Base-by-base conservation (phyloP, 2,113 vertebrate species). In the Poeciliopsis prolifica region DNA sequence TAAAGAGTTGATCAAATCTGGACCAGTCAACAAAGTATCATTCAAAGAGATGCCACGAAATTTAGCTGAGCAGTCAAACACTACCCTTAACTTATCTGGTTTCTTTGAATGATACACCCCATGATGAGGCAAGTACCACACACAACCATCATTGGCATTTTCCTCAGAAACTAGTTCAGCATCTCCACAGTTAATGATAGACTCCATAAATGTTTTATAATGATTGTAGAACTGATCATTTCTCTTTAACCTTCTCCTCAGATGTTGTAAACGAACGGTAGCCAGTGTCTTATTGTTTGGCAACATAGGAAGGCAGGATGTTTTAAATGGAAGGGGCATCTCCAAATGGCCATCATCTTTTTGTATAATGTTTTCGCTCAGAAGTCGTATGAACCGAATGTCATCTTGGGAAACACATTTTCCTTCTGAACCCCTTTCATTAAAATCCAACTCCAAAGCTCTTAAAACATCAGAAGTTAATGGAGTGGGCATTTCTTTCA, bases 151-250 rank as follows among this genome's bases (percentile, higher is more conserved):
- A 28, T 1, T 28, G 13, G 13, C 11, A 3, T 44, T 44, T 44
- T n/a, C 2, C n/a, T 61, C 58, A 61, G 58, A n/a, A 61, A 10
- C 58, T 44, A 44, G 42, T 44, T 60, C 78, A 26, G 72, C 72
- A 75, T 76, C 68, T 31, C 79, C 68, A 1, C 29, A 65, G 9
- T 5, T 26, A 0, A 77, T 82, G 0, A 19, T 65, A 10, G 68
- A 69, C 2, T 74, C 44, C 65, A 73, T 82, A 9, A 77, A 74
- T 9, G 60, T 12, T 4, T 5, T 69, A 26, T 69, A 77, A 1
- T 77, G 70, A 14, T 65, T 29, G 60, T 35, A 28, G 28, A 28
- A 28, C 28, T 28, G 28, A 28, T 28, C 28, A 28, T 28, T 28
- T 28, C 28, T 28, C 28, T 28, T 28, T 28, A 28, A 28, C 28